These are phyloP conservation scores for Zosterops borbonicus DNA, from an alignment of 2,113 vertebrate species.

Conservation along the genomic window DNA sequence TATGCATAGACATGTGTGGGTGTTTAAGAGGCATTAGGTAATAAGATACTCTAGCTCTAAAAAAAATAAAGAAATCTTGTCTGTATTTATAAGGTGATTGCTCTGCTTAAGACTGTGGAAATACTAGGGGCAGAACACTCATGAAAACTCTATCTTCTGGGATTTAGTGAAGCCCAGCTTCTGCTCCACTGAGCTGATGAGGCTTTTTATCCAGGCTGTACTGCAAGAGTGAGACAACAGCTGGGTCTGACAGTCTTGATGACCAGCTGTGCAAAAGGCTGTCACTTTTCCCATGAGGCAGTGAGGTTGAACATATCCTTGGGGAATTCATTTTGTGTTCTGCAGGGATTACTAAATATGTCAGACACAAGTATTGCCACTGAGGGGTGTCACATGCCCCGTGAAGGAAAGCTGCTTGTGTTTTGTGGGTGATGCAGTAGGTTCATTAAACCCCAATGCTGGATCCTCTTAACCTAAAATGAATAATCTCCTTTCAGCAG, in stretches of 20 bases:
- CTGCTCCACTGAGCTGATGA: background rate
- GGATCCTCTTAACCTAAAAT: background rate
- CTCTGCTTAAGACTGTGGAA: background rate
- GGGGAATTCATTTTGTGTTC: background rate
- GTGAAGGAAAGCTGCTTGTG: slow-evolving; percentile 17
- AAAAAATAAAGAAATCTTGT: background rate
- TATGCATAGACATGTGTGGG: background rate
- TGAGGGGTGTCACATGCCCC: background rate
- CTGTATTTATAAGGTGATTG: background rate
- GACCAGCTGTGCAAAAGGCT: background rate
- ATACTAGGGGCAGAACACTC: background rate
- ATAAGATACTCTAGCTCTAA: background rate
- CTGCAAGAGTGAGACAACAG: background rate
- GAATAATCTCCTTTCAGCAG: background rate
- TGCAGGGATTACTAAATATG: slow-evolving; percentile 2
- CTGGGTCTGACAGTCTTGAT: background rate
- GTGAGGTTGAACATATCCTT: background rate
- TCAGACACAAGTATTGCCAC: background rate
- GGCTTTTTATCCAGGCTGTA: background rate
- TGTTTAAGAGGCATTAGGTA: background rate
- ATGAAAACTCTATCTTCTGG: background rate
- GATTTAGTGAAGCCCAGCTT: background rate
- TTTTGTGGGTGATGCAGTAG: background rate
- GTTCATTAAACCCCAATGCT: background rate
- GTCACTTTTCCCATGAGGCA: background rate